A percentile compares a stretch with the other conserved stretches of the same genome.
Evolutionary conservation across 2,888 invertebrate genomes (phyloP).

Genomic region (Palloptera scutellata): DNA sequence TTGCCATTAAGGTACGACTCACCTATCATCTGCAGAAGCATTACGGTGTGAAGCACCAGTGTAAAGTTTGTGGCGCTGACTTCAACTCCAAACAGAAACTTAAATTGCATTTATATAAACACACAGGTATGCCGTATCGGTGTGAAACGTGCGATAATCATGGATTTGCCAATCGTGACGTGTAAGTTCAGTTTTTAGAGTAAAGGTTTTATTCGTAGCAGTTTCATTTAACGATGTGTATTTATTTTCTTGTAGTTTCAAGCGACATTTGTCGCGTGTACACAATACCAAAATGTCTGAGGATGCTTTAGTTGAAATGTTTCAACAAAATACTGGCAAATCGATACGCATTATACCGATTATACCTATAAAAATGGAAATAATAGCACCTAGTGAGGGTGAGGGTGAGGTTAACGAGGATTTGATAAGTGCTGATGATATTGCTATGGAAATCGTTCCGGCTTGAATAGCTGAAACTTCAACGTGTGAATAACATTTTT

Average conservation of each 20-base stretch:
- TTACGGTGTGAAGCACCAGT: slow-evolving; percentile 45
- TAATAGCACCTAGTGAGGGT: neutral
- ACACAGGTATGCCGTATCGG: slow-evolving; percentile 49
- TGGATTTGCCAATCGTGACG: slow-evolving; percentile 43
- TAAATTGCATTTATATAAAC: slow-evolving; percentile 46
- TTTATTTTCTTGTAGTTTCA: slow-evolving; percentile 36
- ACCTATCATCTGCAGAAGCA: slow-evolving; percentile 51
- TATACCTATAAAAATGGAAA: slow-evolving; percentile 9
- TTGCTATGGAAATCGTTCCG: slow-evolving; percentile 21
- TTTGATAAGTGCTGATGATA: slow-evolving; percentile 26
- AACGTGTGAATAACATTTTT: no score
- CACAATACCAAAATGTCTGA: slow-evolving; percentile 41
- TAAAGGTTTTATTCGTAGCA: neutral
- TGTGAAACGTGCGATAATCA: slow-evolving; percentile 43
- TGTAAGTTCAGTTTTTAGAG: slow-evolving; percentile 36
- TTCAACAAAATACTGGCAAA: slow-evolving; percentile 45
- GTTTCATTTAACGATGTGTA: no score
- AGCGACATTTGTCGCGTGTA: slow-evolving; percentile 40
- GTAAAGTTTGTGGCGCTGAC: slow-evolving; percentile 45
- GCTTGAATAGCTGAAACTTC: slow-evolving; percentile 5
- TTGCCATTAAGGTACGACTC: slow-evolving; percentile 48
- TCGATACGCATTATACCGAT: slow-evolving; percentile 35
- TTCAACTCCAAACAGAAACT: slow-evolving; percentile 47
- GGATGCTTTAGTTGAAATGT: slow-evolving; percentile 42
- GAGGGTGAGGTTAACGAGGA: neutral